Base-by-base conservation (phyloP, 1,140 invertebrate species). In the Tetragonula clypearis region DNA sequence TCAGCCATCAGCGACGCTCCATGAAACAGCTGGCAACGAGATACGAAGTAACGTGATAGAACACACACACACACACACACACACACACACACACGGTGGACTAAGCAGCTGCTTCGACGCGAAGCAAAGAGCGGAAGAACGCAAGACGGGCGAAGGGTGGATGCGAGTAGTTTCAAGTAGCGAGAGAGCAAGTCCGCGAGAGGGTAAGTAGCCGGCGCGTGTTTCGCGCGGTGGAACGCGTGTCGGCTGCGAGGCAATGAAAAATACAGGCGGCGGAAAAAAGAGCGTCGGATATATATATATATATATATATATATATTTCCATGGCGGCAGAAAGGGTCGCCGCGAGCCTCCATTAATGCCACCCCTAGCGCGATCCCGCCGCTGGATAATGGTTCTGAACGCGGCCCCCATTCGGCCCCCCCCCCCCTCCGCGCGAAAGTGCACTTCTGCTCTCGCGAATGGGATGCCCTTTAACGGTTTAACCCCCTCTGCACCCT, bases 261-360 rank as follows among this genome's bases (percentile, higher is more conserved):
- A 91, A 90, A 91, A 91, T 90, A 86, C 89, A 89, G 60, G 77
- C 86, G 79, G 79, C 60, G 84, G 83, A 88, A 79, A 89, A 79
- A 88, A 79, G 84, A 78, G 60, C 78, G 62, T 86, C 82, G 79
- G 82, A 90, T 90, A 90, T 90, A 30, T 30, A 30, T 30, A 30
- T 30, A 90, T 90, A 30, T 30, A 30, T 30, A 30, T 30, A 30
- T 30, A 30, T 30, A 30, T 30, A 87, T 86, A 91, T 91, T 90
- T 89, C 74, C 78, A 87, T 76, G 41, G 58, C 55, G 79, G 65
- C 66, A 79, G 84, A 41, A 41, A 76, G 82, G 84, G 87, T 79
- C 82, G 79, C 87, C 82, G 81, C 89, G 87, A 82, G 82, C 86
- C 87, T 86, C 89, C 88, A 90, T 90, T 91, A 90, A 91, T 90